Evolutionary conservation across 2,888 invertebrate genomes (phyloP).

Genomic region (Dryadula phaetusa): DNA sequence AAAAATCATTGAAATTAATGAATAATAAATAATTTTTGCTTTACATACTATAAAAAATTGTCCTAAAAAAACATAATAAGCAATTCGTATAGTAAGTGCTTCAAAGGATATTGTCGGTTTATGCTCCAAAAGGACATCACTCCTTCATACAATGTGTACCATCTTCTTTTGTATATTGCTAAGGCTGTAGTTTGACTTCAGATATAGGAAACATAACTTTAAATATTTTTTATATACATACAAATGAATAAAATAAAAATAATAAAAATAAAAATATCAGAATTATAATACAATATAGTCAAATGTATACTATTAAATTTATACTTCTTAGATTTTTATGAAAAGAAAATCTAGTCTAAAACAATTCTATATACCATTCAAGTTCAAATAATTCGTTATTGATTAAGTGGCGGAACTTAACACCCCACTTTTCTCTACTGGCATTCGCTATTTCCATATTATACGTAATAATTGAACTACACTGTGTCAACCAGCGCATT

Average conservation of each 20-base stretch:
- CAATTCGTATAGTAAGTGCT: slow-evolving; percentile 17
- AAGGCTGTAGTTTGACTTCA: slow-evolving; percentile 1
- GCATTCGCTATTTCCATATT: neutral
- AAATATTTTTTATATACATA: too few relatives aligned
- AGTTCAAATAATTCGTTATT: too few relatives aligned
- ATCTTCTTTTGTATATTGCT: neutral
- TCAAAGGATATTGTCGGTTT: slow-evolving; percentile 1
- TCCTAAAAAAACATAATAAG: neutral
- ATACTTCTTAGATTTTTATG: neutral
- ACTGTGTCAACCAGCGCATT: neutral
- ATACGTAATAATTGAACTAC: neutral
- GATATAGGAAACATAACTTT: neutral
- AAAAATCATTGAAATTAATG: too few relatives aligned
- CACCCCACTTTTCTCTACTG: neutral
- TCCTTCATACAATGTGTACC: slow-evolving; percentile 14
- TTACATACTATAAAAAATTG: neutral
- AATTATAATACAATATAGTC: too few relatives aligned
- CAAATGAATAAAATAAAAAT: too few relatives aligned
- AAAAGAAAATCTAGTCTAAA: neutral
- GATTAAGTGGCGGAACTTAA: neutral
- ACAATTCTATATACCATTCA: too few relatives aligned
- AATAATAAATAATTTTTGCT: too few relatives aligned
- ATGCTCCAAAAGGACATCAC: slow-evolving; percentile 1
- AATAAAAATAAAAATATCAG: too few relatives aligned
- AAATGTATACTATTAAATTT: neutral